Percentiles rank a stretch among this genome's conserved stretches.
Conservation (phyloP, 2,888 invertebrate genomes). For the Neuroscelio doddi region DNA sequence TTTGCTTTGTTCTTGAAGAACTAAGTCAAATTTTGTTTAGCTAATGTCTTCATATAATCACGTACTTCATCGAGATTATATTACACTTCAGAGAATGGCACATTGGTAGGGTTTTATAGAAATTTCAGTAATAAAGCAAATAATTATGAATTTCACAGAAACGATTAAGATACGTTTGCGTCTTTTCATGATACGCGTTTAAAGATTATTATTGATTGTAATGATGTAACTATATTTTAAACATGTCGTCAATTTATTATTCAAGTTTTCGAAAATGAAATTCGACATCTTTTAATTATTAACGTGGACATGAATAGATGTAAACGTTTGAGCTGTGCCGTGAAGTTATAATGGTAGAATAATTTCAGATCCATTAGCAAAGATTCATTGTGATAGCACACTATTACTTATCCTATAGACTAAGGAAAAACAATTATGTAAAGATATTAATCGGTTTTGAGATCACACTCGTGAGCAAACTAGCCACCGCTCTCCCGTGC, state of each 20-base stretch:
- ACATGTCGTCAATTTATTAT: too few species aligned
- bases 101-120: slow-evolving; percentile 12
- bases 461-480: neutral
- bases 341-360: slow-evolving; percentile 18
- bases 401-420: slow-evolving; percentile 47
- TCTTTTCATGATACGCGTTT: neutral
- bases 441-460: slow-evolving; percentile 12
- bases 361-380: slow-evolving; percentile 16
- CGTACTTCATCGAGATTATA: slow-evolving; percentile 22
- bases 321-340: slow-evolving; percentile 8
- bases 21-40: slow-evolving; percentile 10
- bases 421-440: slow-evolving; percentile 21
- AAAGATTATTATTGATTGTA: neutral
- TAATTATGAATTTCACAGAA: slow-evolving; percentile 15
- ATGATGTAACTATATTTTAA: too few species aligned
- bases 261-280: too few species aligned
- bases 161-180: neutral
- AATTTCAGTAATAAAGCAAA: slow-evolving; percentile 13
- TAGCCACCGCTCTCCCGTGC: too few species aligned
- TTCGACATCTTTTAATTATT: neutral
- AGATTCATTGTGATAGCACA: slow-evolving; percentile 49
- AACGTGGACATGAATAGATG: slow-evolving; percentile 5
- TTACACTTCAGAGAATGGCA: slow-evolving; percentile 16
- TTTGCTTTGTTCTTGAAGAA: slow-evolving; percentile 22
- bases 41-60: slow-evolving; percentile 24